Base-by-base conservation (phyloP, 2,888 invertebrate species). In the Polyommatus iphigenia region DNA sequence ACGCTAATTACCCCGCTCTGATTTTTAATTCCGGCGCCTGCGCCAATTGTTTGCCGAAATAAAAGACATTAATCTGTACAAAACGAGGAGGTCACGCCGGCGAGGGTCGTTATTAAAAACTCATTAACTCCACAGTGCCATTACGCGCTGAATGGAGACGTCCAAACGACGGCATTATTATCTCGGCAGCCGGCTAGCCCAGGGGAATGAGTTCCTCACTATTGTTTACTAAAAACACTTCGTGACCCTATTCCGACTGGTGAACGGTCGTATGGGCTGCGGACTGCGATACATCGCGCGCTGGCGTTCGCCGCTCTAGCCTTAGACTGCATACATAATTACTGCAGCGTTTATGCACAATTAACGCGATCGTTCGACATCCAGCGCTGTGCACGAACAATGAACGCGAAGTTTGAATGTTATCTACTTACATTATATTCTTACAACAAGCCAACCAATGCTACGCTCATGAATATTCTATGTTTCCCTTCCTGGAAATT, bases 121-220 rank as follows among this genome's bases (percentile, higher is more conserved):
- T 50, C 75, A 75, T 75, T 75, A 50, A 50, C 54, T 54, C 2
- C 50, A 24, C 75, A 13, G 50, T 24, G 50, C 75, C 50, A 75
- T 50, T 72, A 20, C n/a, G 72, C 24, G 73, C 73, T 46, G 75
- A 75, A 75, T 75, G 75, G 54, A 75, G 29, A 50, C 73, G 73
- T 46, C 75, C 73, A 73, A 81, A 79, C 73, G 79, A 78, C 76
- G 73, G 78, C 67, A 71, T 78, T 81, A 80, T 81, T 78, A 78
- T 76, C 77, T 77, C 76, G 77, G 76, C 77, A 62, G 78, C 67
- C 62, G 67, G 29, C 73, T 78, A 59, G 59, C 79, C 77, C 78
- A 24, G 73, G 78, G 78, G 79, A 67, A 79, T 78, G 80, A 78
- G 59, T 71, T 78, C 76, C 79, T 80, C 73, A 62, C 73, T 59